Percentiles rank a stretch among this genome's conserved stretches.
Evolutionary conservation across 2,888 invertebrate genomes (phyloP).

Genomic region (Acanthoscelides obtectus): DNA sequence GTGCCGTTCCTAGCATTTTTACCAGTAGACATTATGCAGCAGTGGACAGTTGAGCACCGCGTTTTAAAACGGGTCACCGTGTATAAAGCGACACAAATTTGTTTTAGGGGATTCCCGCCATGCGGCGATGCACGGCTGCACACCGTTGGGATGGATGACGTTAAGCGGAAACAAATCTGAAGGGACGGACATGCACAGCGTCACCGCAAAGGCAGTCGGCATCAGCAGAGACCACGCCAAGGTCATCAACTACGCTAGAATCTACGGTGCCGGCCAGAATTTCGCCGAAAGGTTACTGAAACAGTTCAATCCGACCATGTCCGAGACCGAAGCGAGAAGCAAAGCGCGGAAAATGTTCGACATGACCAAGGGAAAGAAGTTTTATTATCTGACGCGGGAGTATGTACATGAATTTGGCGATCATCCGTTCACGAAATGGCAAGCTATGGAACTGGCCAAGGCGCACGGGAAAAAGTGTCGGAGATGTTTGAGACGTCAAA

Average conservation of each 20-base stretch:
- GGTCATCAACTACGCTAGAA: conserved; percentile 93
- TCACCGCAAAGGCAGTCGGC: conserved; percentile 83
- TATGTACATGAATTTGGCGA: conserved; percentile 54
- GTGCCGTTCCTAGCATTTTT: no score
- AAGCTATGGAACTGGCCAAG: conserved; percentile 60
- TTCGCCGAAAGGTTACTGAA: conserved; percentile 85
- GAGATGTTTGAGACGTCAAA: conserved; percentile 66
- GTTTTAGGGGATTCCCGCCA: conserved; percentile 68
- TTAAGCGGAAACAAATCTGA: conserved; percentile 85
- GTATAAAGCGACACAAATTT: neutral
- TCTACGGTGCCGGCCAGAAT: conserved; percentile 92
- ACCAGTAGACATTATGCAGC: no score
- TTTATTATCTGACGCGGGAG: conserved; percentile 58
- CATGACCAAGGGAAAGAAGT: conserved; percentile 80
- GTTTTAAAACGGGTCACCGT: no score
- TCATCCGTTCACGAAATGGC: conserved; percentile 51
- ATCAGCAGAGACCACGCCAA: conserved; percentile 93
- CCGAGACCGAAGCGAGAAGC: conserved; percentile 67
- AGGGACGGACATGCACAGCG: conserved; percentile 92
- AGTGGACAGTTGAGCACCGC: no score
- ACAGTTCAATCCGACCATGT: conserved; percentile 87
- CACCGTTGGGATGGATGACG: conserved; percentile 97
- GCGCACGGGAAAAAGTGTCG: conserved; percentile 56
- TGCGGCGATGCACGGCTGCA: conserved; percentile 76
- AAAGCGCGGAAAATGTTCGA: conserved; percentile 88